Evolutionary conservation across 2,113 vertebrate genomes (phyloP).

Genomic region (Triplophysa rosa): DNA sequence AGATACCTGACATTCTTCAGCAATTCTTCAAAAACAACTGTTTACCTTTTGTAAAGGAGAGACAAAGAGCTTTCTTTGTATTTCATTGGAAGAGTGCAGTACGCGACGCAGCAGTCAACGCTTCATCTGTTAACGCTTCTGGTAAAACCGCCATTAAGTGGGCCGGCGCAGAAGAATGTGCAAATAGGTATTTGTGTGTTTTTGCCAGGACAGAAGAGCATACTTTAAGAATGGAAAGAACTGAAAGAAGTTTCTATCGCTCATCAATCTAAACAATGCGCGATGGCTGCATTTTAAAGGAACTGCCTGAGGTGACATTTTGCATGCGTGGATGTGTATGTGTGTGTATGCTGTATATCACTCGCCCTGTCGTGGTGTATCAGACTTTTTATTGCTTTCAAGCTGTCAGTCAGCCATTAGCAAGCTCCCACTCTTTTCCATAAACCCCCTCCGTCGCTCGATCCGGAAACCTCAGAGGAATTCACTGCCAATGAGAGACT

Average conservation of each 20-base stretch:
- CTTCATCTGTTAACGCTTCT: conserved; percentile 10
- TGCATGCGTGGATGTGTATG: neutral
- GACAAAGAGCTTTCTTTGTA: neutral
- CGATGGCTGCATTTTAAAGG: neutral
- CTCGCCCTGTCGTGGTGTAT: conserved; percentile 53
- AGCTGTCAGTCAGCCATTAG: conserved; percentile 51
- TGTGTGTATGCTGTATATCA: conserved; percentile 19
- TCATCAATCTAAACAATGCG: conserved; percentile 52
- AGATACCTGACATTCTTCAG: neutral
- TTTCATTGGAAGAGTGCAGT: neutral
- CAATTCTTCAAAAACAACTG: conserved; percentile 14
- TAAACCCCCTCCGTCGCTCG: conserved; percentile 50
- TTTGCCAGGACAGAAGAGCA: neutral
- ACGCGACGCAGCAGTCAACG: conserved; percentile 24
- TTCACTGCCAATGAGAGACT: conserved; percentile 36
- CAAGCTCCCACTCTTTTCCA: conserved; percentile 52
- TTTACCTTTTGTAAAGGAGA: conserved; percentile 21
- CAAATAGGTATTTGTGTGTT: neutral
- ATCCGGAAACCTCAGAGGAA: conserved; percentile 54
- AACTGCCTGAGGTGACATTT: conserved; percentile 26
- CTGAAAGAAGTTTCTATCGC: conserved; percentile 46
- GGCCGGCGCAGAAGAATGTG: neutral
- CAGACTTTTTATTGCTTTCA: conserved; percentile 59
- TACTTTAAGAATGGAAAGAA: neutral
- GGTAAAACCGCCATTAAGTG: neutral